Conservation (phyloP, 2,888 invertebrate genomes). For the Trachelus stipa region DNA sequence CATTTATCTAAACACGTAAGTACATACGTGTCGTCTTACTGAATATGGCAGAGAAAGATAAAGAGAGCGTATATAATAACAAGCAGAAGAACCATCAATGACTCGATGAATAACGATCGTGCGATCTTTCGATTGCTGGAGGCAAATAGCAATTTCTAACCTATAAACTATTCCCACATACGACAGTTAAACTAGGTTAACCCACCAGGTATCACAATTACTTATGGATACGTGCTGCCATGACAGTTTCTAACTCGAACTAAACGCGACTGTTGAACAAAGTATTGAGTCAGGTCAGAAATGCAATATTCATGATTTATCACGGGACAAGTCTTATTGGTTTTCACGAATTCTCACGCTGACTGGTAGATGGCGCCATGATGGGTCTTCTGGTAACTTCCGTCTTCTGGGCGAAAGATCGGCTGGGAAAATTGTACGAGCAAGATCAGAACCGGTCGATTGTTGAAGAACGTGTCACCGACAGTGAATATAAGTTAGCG, state of each 20-base stretch:
- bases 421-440: background rate
- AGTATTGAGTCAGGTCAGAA: background rate
- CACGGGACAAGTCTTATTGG: background rate
- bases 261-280: background rate
- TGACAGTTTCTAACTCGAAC: background rate
- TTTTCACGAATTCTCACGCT: background rate
- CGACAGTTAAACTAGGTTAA: background rate
- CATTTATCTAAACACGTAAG: background rate
- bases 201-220: background rate
- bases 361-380: background rate
- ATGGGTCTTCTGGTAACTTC: background rate
- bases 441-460: background rate
- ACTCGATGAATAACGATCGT: background rate
- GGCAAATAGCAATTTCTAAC: background rate
- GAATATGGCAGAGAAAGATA: background rate
- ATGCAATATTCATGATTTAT: background rate
- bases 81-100: background rate
- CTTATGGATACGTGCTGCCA: background rate
- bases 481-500: conserved; percentile 38
- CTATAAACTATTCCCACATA: background rate
- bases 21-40: background rate
- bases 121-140: background rate
- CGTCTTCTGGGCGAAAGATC: background rate
- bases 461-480: conserved; percentile 37
- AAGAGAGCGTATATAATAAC: background rate